Percentiles rank a stretch among this genome's conserved stretches.
These are phyloP conservation scores for Catharus ustulatus DNA, from an alignment of 2,797 vertebrate species.

Conservation along the genomic window DNA sequence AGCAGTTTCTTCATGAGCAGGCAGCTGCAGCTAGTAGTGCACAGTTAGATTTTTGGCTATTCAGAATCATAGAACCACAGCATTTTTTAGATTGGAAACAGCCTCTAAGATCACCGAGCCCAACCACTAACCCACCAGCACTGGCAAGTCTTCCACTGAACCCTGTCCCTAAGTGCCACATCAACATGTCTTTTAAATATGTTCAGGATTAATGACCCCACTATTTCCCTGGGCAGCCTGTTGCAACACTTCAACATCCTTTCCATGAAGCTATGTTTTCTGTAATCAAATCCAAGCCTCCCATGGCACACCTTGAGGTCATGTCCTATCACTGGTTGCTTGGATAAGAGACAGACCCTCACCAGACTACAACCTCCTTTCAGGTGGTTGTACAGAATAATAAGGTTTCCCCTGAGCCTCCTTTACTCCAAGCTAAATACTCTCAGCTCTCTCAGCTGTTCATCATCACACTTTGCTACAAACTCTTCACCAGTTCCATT, in stretches of 20 bases:
- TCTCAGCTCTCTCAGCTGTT: background rate
- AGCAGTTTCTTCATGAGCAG: background rate
- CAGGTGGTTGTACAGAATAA: background rate
- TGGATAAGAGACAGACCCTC: accelerated
- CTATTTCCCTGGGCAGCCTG: background rate
- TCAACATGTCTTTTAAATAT: accelerated
- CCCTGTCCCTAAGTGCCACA: no score
- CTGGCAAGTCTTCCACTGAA: background rate
- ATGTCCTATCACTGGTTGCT: background rate
- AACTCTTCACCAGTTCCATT: background rate
- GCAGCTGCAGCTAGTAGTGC: background rate
- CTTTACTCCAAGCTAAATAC: background rate
- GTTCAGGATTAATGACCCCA: background rate
- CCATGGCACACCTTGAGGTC: background rate
- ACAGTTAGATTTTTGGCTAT: background rate
- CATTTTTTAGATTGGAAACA: background rate
- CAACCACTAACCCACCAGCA: background rate
- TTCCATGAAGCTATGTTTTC: background rate
- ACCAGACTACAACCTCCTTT: background rate
- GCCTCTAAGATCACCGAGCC: accelerated
- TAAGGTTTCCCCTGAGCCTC: background rate
- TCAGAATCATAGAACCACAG: background rate
- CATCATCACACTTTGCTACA: background rate
- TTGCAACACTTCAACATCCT: background rate
- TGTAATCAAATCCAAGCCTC: background rate